Base-by-base conservation (phyloP, 2,113 vertebrate species). In the Origma solitaria region DNA sequence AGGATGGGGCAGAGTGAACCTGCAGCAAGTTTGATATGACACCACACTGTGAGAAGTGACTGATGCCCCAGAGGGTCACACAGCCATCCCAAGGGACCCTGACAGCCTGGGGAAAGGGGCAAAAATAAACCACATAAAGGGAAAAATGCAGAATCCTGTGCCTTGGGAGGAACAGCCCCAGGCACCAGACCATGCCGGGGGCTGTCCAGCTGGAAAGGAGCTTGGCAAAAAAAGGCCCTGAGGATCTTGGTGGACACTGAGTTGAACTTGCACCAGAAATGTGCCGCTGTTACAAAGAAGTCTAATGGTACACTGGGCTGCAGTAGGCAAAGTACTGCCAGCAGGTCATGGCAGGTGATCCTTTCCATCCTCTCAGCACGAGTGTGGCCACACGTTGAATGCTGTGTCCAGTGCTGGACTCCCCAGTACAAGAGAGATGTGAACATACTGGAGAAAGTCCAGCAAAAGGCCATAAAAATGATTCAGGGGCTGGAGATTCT, bases 361-460 rank as follows among this genome's bases (percentile, higher is more conserved):
- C n/a, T 61, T 81, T 21, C 15, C 7, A 21, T 65, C 16, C 45
- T 9, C 28, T 77, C 53, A 42, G 25, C 28, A 11, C 25, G 20
- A 24, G 2, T n/a, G 15, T 2, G 1, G 30, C 10, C 37, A 30
- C 27, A 60, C 3, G 6, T 38, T 20, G 33, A 81, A 22, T 12
- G 10, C 12, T 47, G 9, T 37, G 22, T 12, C 33, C 30, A n/a
- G 10, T 44, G 27, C 5, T 71, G 61, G 2, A 27, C 0, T 0
- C 12, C 10, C 5, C 21, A 4, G 3, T 18, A 20, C 25, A 24
- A 62, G 7, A 62, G 7, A 31, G 28, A 49, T 31, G 47, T 4
- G 35, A 35, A 37, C 25, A 51, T 25, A 22, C 7, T 35, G 8
- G 21, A 54, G 3, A 84, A 17, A 77, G 30, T 28, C 28, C 24